Percentiles rank a stretch among this genome's conserved stretches.
Evolutionary conservation across 2,888 invertebrate genomes (phyloP).

Genomic region (Meloe dianella): DNA sequence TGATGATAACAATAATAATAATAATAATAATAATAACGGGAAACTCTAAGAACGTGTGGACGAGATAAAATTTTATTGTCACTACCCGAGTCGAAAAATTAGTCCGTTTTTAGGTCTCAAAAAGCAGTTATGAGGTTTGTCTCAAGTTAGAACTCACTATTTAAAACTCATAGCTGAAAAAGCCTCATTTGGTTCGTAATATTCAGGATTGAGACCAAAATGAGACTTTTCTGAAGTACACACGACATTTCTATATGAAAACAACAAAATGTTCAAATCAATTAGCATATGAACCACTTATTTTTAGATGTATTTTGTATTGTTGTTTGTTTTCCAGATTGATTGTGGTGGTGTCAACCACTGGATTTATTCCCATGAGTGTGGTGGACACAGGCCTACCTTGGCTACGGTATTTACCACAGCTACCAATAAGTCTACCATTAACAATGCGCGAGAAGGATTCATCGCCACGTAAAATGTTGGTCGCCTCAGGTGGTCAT

Average conservation of each 20-base stretch:
- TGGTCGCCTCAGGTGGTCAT: slow-evolving; percentile 65
- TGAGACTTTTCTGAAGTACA: too few species aligned
- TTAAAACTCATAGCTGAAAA: too few species aligned
- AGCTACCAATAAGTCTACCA: slow-evolving; percentile 60
- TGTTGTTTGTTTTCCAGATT: slow-evolving; percentile 9
- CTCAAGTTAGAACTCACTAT: too few species aligned
- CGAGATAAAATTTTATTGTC: neutral
- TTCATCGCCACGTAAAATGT: slow-evolving; percentile 89
- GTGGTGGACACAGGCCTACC: slow-evolving; percentile 72
- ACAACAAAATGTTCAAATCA: too few species aligned
- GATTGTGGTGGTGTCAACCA: slow-evolving; percentile 17
- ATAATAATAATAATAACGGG: neutral
- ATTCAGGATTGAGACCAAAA: too few species aligned
- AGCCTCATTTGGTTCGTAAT: too few species aligned
- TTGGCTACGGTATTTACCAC: slow-evolving; percentile 61
- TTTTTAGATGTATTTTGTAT: too few species aligned
- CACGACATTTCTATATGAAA: too few species aligned
- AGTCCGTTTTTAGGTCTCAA: too few species aligned
- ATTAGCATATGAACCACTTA: too few species aligned
- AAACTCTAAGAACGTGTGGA: neutral
- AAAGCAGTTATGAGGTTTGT: too few species aligned
- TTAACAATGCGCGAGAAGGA: slow-evolving; percentile 89
- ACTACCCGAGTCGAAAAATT: neutral
- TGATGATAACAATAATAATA: neutral
- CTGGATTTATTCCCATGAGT: slow-evolving; percentile 66